Conservation (phyloP, 2,888 invertebrate species). For the Acleris cristana region DNA sequence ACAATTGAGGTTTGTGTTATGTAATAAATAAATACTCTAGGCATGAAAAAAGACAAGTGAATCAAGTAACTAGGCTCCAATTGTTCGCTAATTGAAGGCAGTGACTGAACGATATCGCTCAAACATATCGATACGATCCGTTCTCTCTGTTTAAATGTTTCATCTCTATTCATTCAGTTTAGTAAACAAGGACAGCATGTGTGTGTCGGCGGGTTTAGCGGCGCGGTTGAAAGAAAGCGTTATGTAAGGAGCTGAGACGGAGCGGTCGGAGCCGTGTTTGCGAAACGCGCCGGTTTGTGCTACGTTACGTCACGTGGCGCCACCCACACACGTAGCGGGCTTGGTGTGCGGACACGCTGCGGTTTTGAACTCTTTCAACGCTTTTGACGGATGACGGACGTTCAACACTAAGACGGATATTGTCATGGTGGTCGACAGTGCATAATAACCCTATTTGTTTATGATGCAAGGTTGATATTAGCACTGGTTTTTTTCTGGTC, state of each 20-base stretch:
- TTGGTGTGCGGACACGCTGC: constrained; percentile 11
- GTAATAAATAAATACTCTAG: not conserved
- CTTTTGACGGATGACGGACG: no score
- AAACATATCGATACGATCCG: not conserved
- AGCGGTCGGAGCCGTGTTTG: constrained; percentile 52
- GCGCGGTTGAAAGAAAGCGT: constrained; percentile 54
- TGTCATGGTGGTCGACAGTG: no score
- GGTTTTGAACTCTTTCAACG: not conserved
- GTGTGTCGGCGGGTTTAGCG: constrained; percentile 21
- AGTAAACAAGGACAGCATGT: constrained; percentile 25
- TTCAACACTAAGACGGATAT: no score
- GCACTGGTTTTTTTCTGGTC: not conserved
- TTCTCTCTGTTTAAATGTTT: no score
- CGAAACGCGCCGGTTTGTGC: constrained; percentile 54
- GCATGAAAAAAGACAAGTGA: constrained; percentile 11
- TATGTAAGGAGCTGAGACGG: constrained; percentile 53
- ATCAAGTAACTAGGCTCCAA: constrained; percentile 14
- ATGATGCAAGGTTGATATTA: not conserved
- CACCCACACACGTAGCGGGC: constrained; percentile 30
- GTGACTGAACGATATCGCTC: constrained; percentile 25
- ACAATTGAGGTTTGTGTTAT: no score
- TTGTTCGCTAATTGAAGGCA: constrained; percentile 32
- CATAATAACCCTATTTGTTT: no score
- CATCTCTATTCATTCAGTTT: not conserved
- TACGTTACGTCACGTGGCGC: constrained; percentile 55